Evolutionary conservation across 2,888 invertebrate species (phyloP).

Genomic region (Adelognathus sp.): DNA sequence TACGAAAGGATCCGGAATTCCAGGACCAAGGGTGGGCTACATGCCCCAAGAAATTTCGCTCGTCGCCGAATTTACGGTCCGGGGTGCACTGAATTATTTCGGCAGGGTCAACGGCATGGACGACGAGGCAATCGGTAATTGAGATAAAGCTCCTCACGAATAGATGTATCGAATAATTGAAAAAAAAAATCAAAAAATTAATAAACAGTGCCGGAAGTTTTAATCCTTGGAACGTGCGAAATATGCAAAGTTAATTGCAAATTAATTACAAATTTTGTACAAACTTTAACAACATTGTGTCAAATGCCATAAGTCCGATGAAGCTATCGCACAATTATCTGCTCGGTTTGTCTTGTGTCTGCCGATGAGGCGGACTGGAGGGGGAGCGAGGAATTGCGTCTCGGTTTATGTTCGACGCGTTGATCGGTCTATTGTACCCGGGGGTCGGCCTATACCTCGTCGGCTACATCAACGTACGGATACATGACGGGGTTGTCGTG

Average conservation of each 20-base stretch:
- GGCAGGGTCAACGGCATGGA: slow-evolving; percentile 92
- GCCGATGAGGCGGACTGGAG: background rate
- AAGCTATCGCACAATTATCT: background rate
- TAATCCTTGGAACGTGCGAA: no score
- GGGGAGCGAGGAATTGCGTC: background rate
- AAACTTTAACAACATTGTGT: no score
- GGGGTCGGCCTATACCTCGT: background rate
- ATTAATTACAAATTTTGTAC: background rate
- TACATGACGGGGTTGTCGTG: background rate
- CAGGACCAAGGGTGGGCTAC: slow-evolving; percentile 90
- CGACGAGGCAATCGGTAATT: slow-evolving; percentile 82
- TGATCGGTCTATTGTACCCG: slow-evolving; percentile 49
- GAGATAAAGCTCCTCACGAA: background rate
- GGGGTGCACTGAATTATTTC: slow-evolving; percentile 93
- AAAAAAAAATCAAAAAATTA: background rate
- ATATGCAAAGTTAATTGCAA: no score
- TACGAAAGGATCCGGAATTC: slow-evolving; percentile 85
- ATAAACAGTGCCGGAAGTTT: no score
- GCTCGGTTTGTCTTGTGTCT: background rate
- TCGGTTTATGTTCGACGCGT: slow-evolving; percentile 28
- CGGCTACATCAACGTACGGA: background rate
- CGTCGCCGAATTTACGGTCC: slow-evolving; percentile 90
- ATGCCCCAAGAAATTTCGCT: slow-evolving; percentile 96
- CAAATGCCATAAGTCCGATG: background rate
- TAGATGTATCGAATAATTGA: background rate